These are phyloP conservation scores for Sepiola atlantica DNA, from an alignment of 2,888 invertebrate species.

Conservation along the genomic window DNA sequence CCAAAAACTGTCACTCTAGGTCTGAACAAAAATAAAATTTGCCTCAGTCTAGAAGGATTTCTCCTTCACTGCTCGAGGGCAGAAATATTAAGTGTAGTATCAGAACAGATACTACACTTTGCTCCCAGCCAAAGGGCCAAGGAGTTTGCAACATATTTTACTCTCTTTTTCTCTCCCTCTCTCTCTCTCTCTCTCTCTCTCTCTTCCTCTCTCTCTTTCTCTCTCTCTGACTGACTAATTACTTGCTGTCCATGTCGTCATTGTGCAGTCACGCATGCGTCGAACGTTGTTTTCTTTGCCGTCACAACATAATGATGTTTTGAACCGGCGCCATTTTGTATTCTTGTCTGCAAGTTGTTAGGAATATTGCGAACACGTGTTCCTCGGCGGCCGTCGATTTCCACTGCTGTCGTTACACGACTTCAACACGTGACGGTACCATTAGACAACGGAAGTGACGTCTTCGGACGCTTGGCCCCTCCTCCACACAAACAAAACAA, in stretches of 20 bases:
- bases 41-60: no score
- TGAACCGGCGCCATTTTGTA: background rate
- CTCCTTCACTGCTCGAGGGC: no score
- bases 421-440: background rate
- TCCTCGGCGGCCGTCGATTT: background rate
- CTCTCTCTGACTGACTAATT: background rate
- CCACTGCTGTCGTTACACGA: background rate
- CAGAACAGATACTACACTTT: no score
- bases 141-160: background rate
- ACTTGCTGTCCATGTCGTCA: background rate
- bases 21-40: no score
- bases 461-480: background rate
- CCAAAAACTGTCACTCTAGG: no score
- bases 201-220: background rate
- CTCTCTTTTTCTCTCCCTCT: background rate
- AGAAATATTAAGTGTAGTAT: no score
- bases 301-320: background rate
- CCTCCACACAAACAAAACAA: background rate
- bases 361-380: slow-evolving; percentile 7
- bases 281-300: slow-evolving; percentile 32
- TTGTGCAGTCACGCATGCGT: background rate
- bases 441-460: slow-evolving; percentile 9
- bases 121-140: no score
- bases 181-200: no score
- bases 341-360: background rate